Percentiles rank a stretch among this genome's conserved stretches.
Evolutionary conservation across 2,113 vertebrate genomes (phyloP).

Genomic region (Plotosus lineatus): DNA sequence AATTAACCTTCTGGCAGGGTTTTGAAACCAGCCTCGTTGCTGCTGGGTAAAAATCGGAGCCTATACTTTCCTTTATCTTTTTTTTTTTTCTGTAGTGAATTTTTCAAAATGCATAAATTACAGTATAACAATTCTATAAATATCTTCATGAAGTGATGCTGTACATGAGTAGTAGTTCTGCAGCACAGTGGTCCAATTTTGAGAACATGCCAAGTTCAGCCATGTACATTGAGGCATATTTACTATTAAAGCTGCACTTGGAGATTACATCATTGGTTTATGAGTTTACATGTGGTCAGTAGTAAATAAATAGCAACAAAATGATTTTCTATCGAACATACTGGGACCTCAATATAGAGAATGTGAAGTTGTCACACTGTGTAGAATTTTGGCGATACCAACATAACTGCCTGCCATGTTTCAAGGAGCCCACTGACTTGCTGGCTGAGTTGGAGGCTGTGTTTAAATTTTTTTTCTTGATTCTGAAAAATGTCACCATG

Average conservation of each 20-base stretch:
- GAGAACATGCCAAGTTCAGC: background rate
- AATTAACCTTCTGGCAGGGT: slow-evolving; percentile 16
- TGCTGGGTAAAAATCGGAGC: slow-evolving; percentile 6
- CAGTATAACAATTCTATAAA: background rate
- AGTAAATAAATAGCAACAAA: background rate
- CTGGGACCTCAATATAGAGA: background rate
- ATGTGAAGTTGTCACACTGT: background rate
- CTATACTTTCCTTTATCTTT: background rate
- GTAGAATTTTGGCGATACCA: background rate
- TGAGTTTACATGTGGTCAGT: background rate
- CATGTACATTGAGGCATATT: background rate
- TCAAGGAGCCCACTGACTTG: too few species aligned
- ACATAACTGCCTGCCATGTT: too few species aligned
- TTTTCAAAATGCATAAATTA: background rate
- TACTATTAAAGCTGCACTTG: background rate
- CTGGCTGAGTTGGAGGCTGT: too few species aligned
- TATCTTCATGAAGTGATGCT: background rate
- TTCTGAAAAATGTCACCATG: too few species aligned
- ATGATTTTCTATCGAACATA: background rate
- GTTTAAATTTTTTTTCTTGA: too few species aligned
- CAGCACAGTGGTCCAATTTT: background rate
- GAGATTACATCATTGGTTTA: background rate
- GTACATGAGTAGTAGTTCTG: background rate
- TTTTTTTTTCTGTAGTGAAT: slow-evolving; percentile 11
- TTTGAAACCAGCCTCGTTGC: slow-evolving; percentile 21